These are phyloP conservation scores for Drosophila sp. DNA, from an alignment of 1,140 invertebrate species.

Conservation along the genomic window DNA sequence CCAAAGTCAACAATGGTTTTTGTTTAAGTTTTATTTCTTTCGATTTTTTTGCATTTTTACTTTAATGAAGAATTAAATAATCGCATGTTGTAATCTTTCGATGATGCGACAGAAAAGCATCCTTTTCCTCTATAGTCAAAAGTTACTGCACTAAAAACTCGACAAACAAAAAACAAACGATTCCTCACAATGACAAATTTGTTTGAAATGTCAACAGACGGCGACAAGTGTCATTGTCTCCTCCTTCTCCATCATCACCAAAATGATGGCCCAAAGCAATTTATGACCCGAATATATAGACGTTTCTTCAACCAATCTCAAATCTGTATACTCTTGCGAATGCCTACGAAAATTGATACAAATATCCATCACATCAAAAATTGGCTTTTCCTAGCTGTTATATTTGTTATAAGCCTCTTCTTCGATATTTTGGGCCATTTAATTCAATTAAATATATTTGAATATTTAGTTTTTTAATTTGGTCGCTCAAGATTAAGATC, in stretches of 20 bases:
- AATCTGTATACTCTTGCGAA: not conserved
- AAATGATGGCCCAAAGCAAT: conserved; percentile 56
- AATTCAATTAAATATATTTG: too few relatives aligned
- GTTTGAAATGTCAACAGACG: conserved; percentile 72
- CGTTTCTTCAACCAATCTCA: not conserved
- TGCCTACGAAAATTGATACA: too few relatives aligned
- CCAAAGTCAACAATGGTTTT: not conserved
- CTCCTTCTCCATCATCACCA: conserved; percentile 12
- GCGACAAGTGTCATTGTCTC: conserved; percentile 70
- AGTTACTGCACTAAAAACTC: not conserved
- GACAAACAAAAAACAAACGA: conserved; percentile 21
- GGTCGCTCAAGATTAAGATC: too few relatives aligned
- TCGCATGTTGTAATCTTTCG: conserved; percentile 32
- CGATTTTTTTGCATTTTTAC: not conserved
- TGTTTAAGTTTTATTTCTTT: not conserved
- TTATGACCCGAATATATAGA: conserved; percentile 72
- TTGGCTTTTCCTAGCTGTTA: too few relatives aligned
- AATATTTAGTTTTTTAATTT: too few relatives aligned
- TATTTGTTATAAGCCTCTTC: too few relatives aligned
- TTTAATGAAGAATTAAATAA: conserved; percentile 29
- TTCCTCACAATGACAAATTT: conserved; percentile 72
- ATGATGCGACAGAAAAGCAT: conserved; percentile 50
- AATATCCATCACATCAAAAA: too few relatives aligned
- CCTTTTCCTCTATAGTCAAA: conserved; percentile 40
- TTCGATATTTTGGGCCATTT: too few relatives aligned